phyloP scores from a whole-genome alignment of 2,888 invertebrate species.

The Eupelmus urozonus region DNA sequence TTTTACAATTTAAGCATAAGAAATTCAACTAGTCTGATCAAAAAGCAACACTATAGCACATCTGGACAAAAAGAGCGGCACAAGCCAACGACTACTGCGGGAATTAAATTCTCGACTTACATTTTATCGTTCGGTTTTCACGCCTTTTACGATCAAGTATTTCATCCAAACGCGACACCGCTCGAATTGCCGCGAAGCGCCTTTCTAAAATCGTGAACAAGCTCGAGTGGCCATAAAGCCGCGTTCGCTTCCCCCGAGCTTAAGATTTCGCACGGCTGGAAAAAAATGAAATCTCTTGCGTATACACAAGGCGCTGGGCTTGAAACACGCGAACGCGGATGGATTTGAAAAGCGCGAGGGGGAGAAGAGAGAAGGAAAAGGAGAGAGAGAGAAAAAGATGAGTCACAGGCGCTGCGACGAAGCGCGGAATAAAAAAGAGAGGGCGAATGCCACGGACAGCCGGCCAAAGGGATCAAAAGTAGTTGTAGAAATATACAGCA shows the following conservation, averaged over 20 bases:
- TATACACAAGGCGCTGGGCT: constrained; percentile 3
- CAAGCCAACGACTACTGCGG: background rate
- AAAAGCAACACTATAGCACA: too few species aligned
- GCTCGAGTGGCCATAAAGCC: constrained; percentile 31
- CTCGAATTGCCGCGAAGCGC: too few species aligned
- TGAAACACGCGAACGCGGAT: constrained; percentile 36
- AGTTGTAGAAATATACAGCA: constrained; percentile 30
- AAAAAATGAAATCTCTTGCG: constrained; percentile 41
- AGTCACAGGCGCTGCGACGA: too few species aligned
- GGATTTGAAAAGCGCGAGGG: constrained; percentile 10
- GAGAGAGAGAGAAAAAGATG: constrained; percentile 6
- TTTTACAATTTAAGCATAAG: too few species aligned
- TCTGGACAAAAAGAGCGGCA: background rate
- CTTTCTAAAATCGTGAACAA: constrained; percentile 21
- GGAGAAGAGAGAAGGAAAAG: background rate
- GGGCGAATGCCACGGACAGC: constrained; percentile 2
- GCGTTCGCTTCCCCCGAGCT: background rate
- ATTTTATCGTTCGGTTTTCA: constrained; percentile 39
- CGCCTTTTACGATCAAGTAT: constrained; percentile 43
- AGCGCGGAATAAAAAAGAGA: background rate
- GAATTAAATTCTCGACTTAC: constrained; percentile 41
- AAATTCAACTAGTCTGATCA: too few species aligned
- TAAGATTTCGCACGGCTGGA: background rate
- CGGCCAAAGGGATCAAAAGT: constrained; percentile 20
- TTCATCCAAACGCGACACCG: background rate